Evolutionary conservation across 2,797 vertebrate genomes (phyloP), one percentile per base, ranked within the genome.

Genomic region (Danio choprae): DNA sequence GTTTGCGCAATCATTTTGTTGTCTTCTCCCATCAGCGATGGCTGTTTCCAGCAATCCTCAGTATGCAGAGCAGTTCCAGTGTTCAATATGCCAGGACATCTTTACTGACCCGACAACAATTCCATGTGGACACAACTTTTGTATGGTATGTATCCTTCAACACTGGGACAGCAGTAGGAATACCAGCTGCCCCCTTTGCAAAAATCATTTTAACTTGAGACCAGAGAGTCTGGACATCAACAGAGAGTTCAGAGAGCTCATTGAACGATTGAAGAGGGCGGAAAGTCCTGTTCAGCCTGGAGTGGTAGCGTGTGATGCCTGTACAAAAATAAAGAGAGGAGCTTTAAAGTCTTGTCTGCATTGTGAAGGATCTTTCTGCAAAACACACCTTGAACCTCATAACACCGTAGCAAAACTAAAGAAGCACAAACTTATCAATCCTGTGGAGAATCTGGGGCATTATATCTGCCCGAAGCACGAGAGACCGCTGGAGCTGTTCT

Each of bases 111-210:
- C 46, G 51, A 15, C 75, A 63, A 53, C 51, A 9, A 60, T 55
- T 51, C 48, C 63, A 51, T 74, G 79, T 58, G 79, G 70, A 67
- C 79, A 68, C 70, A 74, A 58, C 43, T 81, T 75, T 44, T 81
- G 79, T 43, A 41, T 7, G 2, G 46, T 13, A 38, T 81, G 71
- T 44, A 48, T 74, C 8, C 9, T 38, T 10, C 6, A 20, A 64
- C 51, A 13, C 53, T 74, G 55, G 71, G 43, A 58, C n/a, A 29
- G 48, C 13, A 74, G 48, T 40, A 1, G 60, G 0, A 20, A 2
- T 6, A 64, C 22, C 3, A 18, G 16, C 1, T 85, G 84, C 46
- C 84, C 84, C 5, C 67, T 85, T n/a, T 85, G 84, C 48, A 20
- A 48, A 4, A 56, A 62, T 0, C 4, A 51, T 8, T 81, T 80